Evolutionary conservation across 2,797 vertebrate genomes (phyloP).

Genomic region (Falco rusticolus): DNA sequence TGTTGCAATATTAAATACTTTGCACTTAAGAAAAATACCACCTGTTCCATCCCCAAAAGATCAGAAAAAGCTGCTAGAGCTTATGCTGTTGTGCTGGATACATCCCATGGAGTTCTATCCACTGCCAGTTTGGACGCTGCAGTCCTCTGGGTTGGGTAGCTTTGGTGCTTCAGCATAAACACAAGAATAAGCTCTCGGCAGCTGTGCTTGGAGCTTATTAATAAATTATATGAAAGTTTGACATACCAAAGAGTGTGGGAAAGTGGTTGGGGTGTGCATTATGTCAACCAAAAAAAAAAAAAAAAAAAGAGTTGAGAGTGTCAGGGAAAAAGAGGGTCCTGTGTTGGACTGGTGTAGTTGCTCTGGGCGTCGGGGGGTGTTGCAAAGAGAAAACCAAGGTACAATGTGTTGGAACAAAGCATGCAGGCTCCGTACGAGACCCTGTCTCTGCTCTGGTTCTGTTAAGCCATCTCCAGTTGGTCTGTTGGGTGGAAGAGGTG

Average conservation of each 20-base stretch:
- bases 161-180: not conserved
- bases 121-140: not conserved
- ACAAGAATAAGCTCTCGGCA: not conserved
- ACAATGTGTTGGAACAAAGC: not conserved
- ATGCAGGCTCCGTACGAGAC: accelerated
- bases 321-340: not conserved
- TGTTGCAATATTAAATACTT: constrained; percentile 24
- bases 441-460: not conserved
- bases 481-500: not conserved
- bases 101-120: not conserved
- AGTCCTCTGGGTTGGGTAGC: not conserved
- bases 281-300: not conserved
- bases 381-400: not conserved
- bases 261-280: not conserved
- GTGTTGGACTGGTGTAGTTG: not conserved
- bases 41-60: not conserved
- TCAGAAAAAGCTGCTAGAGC: not conserved
- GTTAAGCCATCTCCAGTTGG: not conserved
- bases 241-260: not conserved
- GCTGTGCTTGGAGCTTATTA: not conserved
- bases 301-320: not conserved
- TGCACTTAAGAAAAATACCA: constrained; percentile 42
- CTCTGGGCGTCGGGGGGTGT: not conserved
- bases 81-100: not conserved
- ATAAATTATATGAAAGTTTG: not conserved